Conservation (phyloP, 2,113 vertebrate genomes). For the Eleginops maclovinus region DNA sequence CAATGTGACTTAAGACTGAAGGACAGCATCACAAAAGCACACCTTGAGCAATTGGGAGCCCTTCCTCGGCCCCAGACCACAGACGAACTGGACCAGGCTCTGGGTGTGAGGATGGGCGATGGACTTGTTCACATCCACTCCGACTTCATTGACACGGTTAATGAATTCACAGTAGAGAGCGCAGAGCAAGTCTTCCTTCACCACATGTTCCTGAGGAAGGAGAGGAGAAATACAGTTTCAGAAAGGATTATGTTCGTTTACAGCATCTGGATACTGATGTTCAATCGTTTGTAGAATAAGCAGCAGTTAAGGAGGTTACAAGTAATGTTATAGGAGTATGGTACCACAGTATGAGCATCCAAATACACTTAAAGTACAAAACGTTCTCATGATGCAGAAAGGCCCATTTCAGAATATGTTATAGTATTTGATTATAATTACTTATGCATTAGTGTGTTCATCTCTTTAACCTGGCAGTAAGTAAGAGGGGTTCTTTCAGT, state of each 20-base stretch:
- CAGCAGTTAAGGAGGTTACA: too few species aligned
- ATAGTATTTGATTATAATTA: too few species aligned
- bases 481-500: too few species aligned
- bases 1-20: background rate
- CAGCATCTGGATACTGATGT: background rate
- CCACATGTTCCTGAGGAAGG: constrained; percentile 91
- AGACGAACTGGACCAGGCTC: constrained; percentile 96
- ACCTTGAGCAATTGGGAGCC: constrained; percentile 97
- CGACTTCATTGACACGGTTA: constrained; percentile 98
- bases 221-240: background rate
- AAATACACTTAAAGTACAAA: too few species aligned
- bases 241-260: background rate
- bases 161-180: constrained; percentile 97
- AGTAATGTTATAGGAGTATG: too few species aligned
- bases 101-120: constrained; percentile 97
- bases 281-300: background rate
- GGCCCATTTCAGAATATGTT: too few species aligned
- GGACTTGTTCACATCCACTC: constrained; percentile 96
- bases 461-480: too few species aligned
- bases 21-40: background rate
- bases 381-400: too few species aligned
- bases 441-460: too few species aligned
- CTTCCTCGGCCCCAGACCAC: constrained; percentile 95
- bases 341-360: too few species aligned
- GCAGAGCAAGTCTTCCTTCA: constrained; percentile 94